Conservation (phyloP, 2,113 vertebrate species). For the Platichthys stellatus region DNA sequence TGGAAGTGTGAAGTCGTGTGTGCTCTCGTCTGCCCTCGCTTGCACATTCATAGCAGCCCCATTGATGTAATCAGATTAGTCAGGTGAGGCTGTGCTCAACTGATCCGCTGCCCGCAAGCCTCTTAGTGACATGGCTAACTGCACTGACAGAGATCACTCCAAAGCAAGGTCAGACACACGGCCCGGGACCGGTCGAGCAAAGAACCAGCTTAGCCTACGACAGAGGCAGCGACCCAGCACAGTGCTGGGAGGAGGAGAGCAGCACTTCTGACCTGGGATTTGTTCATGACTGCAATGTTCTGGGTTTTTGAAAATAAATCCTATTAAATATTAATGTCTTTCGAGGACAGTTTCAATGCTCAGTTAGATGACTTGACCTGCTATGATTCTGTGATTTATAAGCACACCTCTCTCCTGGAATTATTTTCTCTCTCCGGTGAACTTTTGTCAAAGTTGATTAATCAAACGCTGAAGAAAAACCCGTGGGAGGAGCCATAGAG, state of each 20-base stretch:
- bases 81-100: conserved; percentile 78
- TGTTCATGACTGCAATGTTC: neutral
- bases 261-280: neutral
- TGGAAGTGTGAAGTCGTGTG: conserved; percentile 20
- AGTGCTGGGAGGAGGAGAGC: neutral
- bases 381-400: neutral
- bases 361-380: neutral
- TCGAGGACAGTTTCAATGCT: neutral
- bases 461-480: conserved; percentile 17
- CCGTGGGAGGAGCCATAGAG: conserved; percentile 15
- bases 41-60: conserved; percentile 59
- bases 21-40: conserved; percentile 49
- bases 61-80: conserved; percentile 82
- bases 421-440: conserved; percentile 24
- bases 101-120: conserved; percentile 77
- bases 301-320: no score
- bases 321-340: neutral
- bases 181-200: conserved; percentile 11
- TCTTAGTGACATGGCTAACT: conserved; percentile 74
- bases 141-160: conserved; percentile 65
- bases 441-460: conserved; percentile 50
- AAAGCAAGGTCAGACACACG: conserved; percentile 68
- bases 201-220: conserved; percentile 12
- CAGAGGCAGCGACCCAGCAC: neutral
- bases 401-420: conserved; percentile 24